Evolutionary conservation across 1,140 invertebrate species (phyloP), one percentile per base, ranked within the genome.

Genomic region (Rhyzopertha dominica): DNA sequence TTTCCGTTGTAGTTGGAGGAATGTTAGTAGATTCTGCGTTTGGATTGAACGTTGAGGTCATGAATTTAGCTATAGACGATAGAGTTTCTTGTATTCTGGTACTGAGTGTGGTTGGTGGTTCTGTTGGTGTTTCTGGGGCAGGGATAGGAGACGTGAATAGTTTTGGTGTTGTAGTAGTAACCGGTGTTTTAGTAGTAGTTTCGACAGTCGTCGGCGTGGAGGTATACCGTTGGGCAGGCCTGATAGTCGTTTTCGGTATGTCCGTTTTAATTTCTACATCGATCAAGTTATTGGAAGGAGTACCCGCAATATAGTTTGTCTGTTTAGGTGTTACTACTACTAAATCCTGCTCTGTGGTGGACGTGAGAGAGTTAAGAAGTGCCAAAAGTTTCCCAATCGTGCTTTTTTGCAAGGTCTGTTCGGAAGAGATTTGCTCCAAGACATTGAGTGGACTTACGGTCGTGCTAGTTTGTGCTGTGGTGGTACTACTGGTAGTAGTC

Each of bases 271-370:
- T 5, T 19, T 40, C 18, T 26, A 28, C 14, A 26, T 40, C 16
- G 22, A n/a, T n/a, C n/a, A n/a, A n/a, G n/a, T n/a, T n/a, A n/a
- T 9, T 9, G 12, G 13, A 12, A 40, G 39, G 12, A 13, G 19
- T 34, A 24, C 34, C 34, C 37, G 39, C 20, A 24, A 44, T 22
- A 42, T 23, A 47, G 24, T 32, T 49, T 14, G 34, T 35, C 26
- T 22, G 16, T 58, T 61, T 64, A 3, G 58, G 58, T 1, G 60
- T 61, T 20, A 59, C 58, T 29, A 60, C 50, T 32, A 61, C 52
- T 24, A 57, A 28, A 38, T 57, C 42, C 38, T 23, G 30, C 13
- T 41, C 16, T 9, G 46, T 43, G 9, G 56, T 57, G 16, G 59
- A 49, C 20, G 53, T 46, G 28, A 61, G 19, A 37, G 49, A 45